A percentile compares a stretch with the other conserved stretches of the same genome.
These are phyloP conservation scores for Protomyctophum bolini DNA, from an alignment of 2,113 vertebrate species.

Conservation along the genomic window DNA sequence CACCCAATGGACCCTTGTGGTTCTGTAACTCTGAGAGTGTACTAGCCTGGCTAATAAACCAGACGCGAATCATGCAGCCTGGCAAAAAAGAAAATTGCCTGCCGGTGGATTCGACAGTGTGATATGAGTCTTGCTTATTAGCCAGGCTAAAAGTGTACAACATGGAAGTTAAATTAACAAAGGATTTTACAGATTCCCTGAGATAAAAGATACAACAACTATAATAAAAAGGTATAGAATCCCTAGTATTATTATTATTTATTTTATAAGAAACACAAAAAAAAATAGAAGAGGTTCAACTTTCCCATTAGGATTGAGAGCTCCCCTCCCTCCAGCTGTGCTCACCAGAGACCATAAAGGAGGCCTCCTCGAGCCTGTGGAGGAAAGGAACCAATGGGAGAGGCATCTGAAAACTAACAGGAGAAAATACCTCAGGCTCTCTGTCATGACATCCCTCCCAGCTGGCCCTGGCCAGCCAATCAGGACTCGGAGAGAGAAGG, in stretches of 20 bases:
- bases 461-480: conserved; percentile 65
- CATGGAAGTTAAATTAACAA: no score
- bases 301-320: conserved; percentile 63
- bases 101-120: no score
- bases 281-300: conserved; percentile 34
- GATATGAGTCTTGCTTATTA: no score
- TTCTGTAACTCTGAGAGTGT: no score
- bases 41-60: no score
- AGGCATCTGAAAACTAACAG: conserved; percentile 42
- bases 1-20: no score
- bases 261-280: conserved; percentile 45
- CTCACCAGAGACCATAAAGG: conserved; percentile 59
- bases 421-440: conserved; percentile 72
- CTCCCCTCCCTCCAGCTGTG: conserved; percentile 70
- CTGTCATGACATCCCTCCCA: conserved; percentile 76
- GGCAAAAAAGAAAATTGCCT: no score
- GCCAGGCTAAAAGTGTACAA: no score
- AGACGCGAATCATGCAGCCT: no score
- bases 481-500: conserved; percentile 57
- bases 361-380: conserved; percentile 47
- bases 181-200: no score
- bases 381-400: conserved; percentile 52
- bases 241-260: conserved; percentile 27
- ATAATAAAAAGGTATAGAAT: no score
- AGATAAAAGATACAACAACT: no score